Evolutionary conservation across 92 coral and sea anemone species (phyloP), one percentile per base, ranked within the genome.

Genomic region (Umimayanthus chanpuru): DNA sequence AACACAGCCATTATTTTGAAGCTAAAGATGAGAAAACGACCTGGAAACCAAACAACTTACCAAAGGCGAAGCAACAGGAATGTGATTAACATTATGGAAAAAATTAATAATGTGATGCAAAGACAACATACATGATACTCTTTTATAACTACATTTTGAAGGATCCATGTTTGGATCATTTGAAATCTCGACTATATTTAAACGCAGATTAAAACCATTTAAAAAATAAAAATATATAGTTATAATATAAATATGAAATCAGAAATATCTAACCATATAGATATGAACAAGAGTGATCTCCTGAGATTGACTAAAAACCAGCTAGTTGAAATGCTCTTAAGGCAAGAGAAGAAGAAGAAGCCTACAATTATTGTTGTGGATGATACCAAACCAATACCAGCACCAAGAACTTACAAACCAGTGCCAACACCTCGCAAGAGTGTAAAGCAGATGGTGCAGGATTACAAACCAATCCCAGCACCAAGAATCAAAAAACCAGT

Each of bases 401-500:
- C 0, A 12, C 50, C 50, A 75, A 75, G 9, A 39, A 9, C 79
- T 14, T 10, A 76, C 11, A 68, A 68, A 25, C 81, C 61, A 14
- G 36, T 76, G 0, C 81, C 81, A 0, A 76, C 2, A 21, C 81
- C 81, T 9, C 81, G 81, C 0, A 41, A 20, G 15, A 43, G 81
- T 40, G 81, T 76, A 10, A 41, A 76, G 6, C 64, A 76, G 21
- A 41, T 76, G 61, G 81, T 41, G 0, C 7, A 43, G 4, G 29
- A 0, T 23, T 32, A 32, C 36, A 32, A 32, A 32, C 36, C 80
- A 40, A 30, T 76, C 10, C 81, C 53, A 76, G 0, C 1, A 18
- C 81, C 81, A 0, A 76, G 81, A n/a, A 32, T 7, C n/a, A 44
- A 43, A 36, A 76, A 76, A 41, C 80, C 80, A 40, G 58, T 76